Conservation (phyloP, 2,888 invertebrate species). For the Pandemis cinnamomeana region DNA sequence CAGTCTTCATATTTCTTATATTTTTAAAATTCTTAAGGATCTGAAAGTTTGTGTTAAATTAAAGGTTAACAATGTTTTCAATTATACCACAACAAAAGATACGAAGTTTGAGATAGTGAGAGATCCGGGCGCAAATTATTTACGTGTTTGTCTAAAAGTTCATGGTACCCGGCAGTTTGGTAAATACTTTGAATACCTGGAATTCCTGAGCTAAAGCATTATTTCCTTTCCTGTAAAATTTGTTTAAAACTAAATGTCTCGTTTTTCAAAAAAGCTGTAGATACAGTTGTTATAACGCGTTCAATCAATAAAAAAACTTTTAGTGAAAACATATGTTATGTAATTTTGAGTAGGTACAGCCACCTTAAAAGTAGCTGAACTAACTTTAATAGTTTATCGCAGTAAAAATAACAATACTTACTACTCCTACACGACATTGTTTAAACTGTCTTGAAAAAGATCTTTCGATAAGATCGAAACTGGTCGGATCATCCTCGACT, state of each 20-base stretch:
- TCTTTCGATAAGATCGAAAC: too few relatives aligned
- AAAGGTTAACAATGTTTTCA: constrained; percentile 15
- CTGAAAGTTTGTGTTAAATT: constrained; percentile 3
- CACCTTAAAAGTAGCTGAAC: too few relatives aligned
- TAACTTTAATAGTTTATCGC: too few relatives aligned
- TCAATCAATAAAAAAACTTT: background rate
- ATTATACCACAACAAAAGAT: constrained; percentile 16
- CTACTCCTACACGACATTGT: too few relatives aligned
- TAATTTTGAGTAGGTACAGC: constrained; percentile 5
- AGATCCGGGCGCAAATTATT: constrained; percentile 29
- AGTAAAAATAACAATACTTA: too few relatives aligned
- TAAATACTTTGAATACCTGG: constrained; percentile 1
- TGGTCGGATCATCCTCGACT: too few relatives aligned
- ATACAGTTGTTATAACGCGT: too few relatives aligned
- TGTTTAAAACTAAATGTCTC: background rate
- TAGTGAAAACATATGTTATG: background rate
- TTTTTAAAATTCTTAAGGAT: background rate
- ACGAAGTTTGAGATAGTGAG: constrained; percentile 16
- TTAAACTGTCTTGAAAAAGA: too few relatives aligned
- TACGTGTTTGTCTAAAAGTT: constrained; percentile 5
- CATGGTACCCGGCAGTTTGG: background rate
- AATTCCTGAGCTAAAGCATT: background rate
- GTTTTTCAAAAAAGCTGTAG: too few relatives aligned
- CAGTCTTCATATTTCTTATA: background rate
- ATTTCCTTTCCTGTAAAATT: background rate